Evolutionary conservation across 2,113 vertebrate species (phyloP), one percentile per base, ranked within the genome.

Genomic region (Amblyopsis rosae): DNA sequence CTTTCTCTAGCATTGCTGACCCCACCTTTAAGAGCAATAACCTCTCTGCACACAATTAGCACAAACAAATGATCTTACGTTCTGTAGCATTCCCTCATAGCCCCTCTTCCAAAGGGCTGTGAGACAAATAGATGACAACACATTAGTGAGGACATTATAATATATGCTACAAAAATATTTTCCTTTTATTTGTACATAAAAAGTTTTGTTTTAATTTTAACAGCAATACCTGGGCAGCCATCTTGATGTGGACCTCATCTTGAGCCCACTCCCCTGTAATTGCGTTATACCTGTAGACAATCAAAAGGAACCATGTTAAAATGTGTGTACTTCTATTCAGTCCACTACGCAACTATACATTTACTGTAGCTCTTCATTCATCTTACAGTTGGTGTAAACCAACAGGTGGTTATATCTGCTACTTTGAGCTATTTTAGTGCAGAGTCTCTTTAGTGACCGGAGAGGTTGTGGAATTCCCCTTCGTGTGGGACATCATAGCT

Each of bases 21-120:
- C 1, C 26, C 26, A 26, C 26, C 26, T 26, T 26, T 26, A 26
- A 76, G 71, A 57, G 48, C 69, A 82, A 70, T 26, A 75, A 70
- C 65, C 41, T 0, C 54, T 63, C 54, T 63, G 41, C 15, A 80
- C 35, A 46, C 15, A 19, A 63, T 50, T 63, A 16, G 11, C 15
- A 16, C 7, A 46, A 75, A 68, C 15, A 7, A 2, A 61, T 68
- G 3, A 12, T 94, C 98, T 97, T 90, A 99, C 98, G 95, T 93
- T 90, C 98, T 91, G 90, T 94, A 99, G 90, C 98, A 99, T 83
- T 99, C 96, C 32, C 98, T 93, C 98, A 99, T 99, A 11, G 98
- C 96, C 59, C 98, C 98, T 63, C 89, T 95, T 74, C 98, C 96
- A 10, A 99, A 99, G 10, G 96, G 94, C 98, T 99, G 90, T 48